Conservation (phyloP, 2,113 vertebrate genomes). For the Podocnemis expansa region DNA sequence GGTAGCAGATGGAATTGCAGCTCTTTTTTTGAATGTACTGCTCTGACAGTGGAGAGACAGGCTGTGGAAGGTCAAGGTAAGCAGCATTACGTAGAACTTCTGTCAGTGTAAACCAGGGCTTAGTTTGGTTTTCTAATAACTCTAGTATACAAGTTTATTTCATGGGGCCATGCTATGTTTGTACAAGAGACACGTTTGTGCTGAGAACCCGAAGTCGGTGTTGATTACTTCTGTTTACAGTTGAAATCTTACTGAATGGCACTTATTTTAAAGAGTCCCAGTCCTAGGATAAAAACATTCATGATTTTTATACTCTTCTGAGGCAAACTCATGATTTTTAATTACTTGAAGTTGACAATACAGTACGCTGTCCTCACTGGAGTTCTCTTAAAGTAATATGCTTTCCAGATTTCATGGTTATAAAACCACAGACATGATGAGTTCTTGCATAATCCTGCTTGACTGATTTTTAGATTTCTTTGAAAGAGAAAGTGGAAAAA, state of each 20-base stretch:
- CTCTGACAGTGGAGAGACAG: no score
- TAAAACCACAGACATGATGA: neutral
- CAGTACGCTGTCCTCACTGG: neutral
- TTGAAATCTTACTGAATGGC: rapidly evolving
- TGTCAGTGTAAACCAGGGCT: neutral
- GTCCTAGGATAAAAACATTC: neutral
- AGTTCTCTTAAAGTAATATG: neutral
- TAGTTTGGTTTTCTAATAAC: neutral
- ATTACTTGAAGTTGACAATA: neutral
- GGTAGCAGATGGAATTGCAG: no score
- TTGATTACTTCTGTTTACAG: neutral
- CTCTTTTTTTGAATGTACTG: no score
- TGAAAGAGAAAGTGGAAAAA: conserved; percentile 38
- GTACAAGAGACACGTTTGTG: neutral
- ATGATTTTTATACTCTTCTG: neutral
- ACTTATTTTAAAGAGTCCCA: neutral
- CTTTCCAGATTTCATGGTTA: neutral
- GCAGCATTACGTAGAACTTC: neutral
- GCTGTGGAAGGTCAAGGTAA: no score
- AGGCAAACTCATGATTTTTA: neutral
- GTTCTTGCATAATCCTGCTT: neutral
- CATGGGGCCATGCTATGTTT: neutral
- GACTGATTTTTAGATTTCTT: neutral
- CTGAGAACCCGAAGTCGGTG: neutral
- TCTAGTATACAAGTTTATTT: neutral